Evolutionary conservation across 2,888 invertebrate species (phyloP), one percentile per base, ranked within the genome.

Genomic region (Idaea dimidiata): DNA sequence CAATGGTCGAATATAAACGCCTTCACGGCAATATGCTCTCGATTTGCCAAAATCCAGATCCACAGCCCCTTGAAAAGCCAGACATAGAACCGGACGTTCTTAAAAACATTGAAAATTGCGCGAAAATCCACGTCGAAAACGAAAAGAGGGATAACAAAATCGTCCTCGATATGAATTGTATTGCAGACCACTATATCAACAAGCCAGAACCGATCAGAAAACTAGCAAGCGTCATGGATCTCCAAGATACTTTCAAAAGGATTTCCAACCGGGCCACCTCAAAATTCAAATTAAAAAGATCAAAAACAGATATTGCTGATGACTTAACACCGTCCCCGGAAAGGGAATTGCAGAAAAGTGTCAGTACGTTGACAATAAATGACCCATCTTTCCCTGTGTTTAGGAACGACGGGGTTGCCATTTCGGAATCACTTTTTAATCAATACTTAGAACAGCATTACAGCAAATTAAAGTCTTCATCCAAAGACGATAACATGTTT

Each of bases 311-410:
- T 0, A 59, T 80, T 0, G 77, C 80, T 54, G 86, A 86, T n/a
- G 86, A 88, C 54, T 64, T 77, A 33, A 77, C 82, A 0, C 83
- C 84, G 1, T 81, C 87, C 0, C 84, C 86, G 1, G 89, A 89
- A 58, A 78, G 78, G 5, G 71, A 76, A n/a, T 66, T 82, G 53
- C 65, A 76, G 1, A 87, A 87, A 64, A 89, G 85, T 58, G 87
- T 89, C 54, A 93, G 93, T 62, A 94, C 94, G 32, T 94, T 95
- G 79, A 96, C 97, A 0, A 96, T 97, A 61, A 94, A 95, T 57
- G 97, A 97, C 84, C 97, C 97, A 0, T 93, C 93, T 65, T 96
- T 95, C 89, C 97, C 97, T 0, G 94, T 96, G 18, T 96, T 96
- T 73, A 94, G 95, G 76, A 93, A 93, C 65, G 95, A 96, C 70